Evolutionary conservation across 2,888 invertebrate species (phyloP).

Genomic region (Papilio elwesi): DNA sequence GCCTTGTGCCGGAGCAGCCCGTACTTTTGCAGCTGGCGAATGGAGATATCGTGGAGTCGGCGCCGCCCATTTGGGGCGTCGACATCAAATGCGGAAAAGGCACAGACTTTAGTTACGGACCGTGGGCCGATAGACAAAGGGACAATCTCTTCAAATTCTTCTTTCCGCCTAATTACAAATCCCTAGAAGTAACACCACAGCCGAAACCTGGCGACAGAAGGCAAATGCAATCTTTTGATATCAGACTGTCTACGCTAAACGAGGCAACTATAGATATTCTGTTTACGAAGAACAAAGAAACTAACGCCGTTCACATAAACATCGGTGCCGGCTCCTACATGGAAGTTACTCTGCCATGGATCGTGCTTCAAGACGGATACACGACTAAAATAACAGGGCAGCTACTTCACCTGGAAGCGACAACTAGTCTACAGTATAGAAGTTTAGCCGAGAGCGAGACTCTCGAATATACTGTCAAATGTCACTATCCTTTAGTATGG

Average conservation of each 20-base stretch:
- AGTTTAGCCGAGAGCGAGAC: slow-evolving; percentile 97
- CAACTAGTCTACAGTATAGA: slow-evolving; percentile 96
- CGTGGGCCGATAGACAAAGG: slow-evolving; percentile 99
- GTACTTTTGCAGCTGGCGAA: slow-evolving; percentile 95
- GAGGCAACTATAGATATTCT: slow-evolving; percentile 98
- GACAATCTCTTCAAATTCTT: slow-evolving; percentile 98
- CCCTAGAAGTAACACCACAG: slow-evolving; percentile 90
- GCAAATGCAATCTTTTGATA: slow-evolving; percentile 95
- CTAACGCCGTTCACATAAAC: slow-evolving; percentile 98
- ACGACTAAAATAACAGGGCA: slow-evolving; percentile 96
- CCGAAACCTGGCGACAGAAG: slow-evolving; percentile 95
- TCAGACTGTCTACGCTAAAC: slow-evolving; percentile 94
- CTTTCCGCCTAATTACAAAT: slow-evolving; percentile 94
- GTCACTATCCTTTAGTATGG: slow-evolving; percentile 96
- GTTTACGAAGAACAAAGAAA: slow-evolving; percentile 97
- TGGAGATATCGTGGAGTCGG: slow-evolving; percentile 96
- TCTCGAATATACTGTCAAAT: slow-evolving; percentile 94
- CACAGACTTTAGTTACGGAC: slow-evolving; percentile 98
- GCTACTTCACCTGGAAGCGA: slow-evolving; percentile 96
- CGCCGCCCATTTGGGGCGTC: slow-evolving; percentile 97
- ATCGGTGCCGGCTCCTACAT: slow-evolving; percentile 97
- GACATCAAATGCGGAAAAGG: slow-evolving; percentile 98
- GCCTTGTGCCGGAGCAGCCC: slow-evolving; percentile 95
- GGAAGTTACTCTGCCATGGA: slow-evolving; percentile 98
- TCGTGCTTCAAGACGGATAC: slow-evolving; percentile 93